Percentiles rank a stretch among this genome's conserved stretches.
Conservation (phyloP, 2,888 invertebrate genomes). For the Andrena trimmerana region DNA sequence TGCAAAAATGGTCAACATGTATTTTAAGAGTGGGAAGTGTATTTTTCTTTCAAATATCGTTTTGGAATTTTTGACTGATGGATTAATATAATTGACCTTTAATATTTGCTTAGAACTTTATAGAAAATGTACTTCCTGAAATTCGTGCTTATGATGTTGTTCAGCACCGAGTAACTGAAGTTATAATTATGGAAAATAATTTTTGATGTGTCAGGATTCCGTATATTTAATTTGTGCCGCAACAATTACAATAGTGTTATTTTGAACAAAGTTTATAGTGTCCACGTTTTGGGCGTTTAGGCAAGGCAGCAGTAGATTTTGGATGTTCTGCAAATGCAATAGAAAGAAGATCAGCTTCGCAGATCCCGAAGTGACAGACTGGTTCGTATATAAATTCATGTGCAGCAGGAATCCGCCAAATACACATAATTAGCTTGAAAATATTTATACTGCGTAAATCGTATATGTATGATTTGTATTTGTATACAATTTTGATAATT, state of each 20-base stretch:
- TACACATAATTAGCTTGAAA: not conserved
- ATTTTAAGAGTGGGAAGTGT: no score
- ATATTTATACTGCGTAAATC: not conserved
- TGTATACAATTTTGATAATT: slow-evolving; percentile 28
- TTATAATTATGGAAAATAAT: not conserved
- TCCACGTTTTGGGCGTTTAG: slow-evolving; percentile 2
- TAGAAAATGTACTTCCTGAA: not conserved
- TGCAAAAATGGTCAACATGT: no score
- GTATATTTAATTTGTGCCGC: not conserved
- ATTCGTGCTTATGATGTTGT: not conserved
- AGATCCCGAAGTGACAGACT: slow-evolving; percentile 74
- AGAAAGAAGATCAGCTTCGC: slow-evolving; percentile 70
- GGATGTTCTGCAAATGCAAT: slow-evolving; percentile 22
- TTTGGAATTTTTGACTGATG: no score
- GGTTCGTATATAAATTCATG: slow-evolving; percentile 66
- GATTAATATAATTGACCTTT: not conserved
- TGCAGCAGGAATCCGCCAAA: slow-evolving; percentile 24
- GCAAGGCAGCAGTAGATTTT: not conserved
- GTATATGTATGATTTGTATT: slow-evolving; percentile 14
- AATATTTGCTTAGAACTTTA: not conserved
- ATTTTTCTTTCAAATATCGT: no score
- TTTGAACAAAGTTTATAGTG: not conserved
- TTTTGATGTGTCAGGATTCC: not conserved
- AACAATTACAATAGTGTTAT: not conserved
- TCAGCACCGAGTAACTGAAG: not conserved